These are phyloP conservation scores for Girardinichthys multiradiatus DNA, from an alignment of 2,113 vertebrate genomes.

Conservation along the genomic window DNA sequence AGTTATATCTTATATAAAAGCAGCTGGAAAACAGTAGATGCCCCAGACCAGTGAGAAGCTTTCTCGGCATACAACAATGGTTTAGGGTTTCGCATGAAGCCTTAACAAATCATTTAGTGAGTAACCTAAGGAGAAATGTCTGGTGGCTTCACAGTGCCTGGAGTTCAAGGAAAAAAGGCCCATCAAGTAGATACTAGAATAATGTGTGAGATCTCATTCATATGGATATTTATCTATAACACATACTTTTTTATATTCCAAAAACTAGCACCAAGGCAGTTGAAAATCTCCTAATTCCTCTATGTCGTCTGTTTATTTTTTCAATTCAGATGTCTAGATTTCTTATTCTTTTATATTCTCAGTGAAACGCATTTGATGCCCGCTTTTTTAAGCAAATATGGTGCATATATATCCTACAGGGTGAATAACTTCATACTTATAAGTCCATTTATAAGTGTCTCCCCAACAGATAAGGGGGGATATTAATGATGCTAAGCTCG, in stretches of 20 bases:
- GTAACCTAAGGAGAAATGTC: neutral
- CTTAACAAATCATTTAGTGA: neutral
- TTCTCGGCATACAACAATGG: neutral
- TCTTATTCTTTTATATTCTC: neutral
- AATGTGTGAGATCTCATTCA: neutral
- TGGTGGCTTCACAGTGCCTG: neutral
- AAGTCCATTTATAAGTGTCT: no score
- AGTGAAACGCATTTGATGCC: no score
- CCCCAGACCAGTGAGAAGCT: neutral
- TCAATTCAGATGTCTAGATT: neutral
- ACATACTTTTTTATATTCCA: neutral
- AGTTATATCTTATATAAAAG: neutral
- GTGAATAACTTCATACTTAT: no score
- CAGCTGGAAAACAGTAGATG: neutral
- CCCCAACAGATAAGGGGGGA: no score
- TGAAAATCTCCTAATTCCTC: neutral
- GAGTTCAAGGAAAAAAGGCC: neutral
- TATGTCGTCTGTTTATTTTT: neutral
- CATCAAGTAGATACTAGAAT: neutral
- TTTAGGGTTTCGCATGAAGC: neutral
- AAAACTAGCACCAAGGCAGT: no score
- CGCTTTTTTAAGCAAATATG: no score
- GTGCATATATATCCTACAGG: no score
- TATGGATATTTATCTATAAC: neutral
- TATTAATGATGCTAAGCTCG: neutral